phyloP scores from a whole-genome alignment of 2,888 invertebrate genomes.

The Chelonus formosanus region DNA sequence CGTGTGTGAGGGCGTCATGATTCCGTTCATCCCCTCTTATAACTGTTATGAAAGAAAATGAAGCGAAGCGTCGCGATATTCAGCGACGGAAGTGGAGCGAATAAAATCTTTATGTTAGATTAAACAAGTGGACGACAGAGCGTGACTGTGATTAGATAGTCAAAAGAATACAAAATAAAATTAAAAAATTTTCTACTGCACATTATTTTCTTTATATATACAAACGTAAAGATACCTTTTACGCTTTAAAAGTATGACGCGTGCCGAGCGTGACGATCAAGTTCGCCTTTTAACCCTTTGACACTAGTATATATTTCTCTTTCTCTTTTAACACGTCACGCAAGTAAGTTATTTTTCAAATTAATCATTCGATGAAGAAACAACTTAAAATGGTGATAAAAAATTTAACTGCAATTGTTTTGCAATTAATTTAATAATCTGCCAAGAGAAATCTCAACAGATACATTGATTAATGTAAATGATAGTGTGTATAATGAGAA shows the following conservation, averaged over 20 bases:
- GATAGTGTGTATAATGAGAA: no score
- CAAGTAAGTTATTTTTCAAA: not conserved
- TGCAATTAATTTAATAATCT: no score
- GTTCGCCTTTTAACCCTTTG: conserved; percentile 44
- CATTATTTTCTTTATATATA: conserved; percentile 16
- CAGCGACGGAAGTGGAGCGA: conserved; percentile 61
- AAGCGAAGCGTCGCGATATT: conserved; percentile 60
- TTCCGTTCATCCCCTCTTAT: no score
- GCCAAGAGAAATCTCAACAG: no score
- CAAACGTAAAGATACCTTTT: conserved; percentile 53
- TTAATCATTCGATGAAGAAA: no score
- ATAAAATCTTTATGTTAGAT: conserved; percentile 13
- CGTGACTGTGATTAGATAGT: not conserved
- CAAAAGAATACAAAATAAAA: no score
- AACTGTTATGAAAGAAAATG: not conserved
- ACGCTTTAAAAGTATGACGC: conserved; percentile 57
- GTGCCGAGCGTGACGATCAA: conserved; percentile 52
- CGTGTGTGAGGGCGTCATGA: no score
- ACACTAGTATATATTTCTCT: conserved; percentile 31
- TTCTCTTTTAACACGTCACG: conserved; percentile 1
- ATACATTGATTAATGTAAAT: no score
- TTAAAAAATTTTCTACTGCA: not conserved
- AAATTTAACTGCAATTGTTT: no score
- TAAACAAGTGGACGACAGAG: not conserved
- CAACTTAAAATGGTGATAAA: no score